These are phyloP conservation scores for Astropecten irregularis DNA, from an alignment of 53 echinoderm and acorn worm genomes.

Conservation along the genomic window DNA sequence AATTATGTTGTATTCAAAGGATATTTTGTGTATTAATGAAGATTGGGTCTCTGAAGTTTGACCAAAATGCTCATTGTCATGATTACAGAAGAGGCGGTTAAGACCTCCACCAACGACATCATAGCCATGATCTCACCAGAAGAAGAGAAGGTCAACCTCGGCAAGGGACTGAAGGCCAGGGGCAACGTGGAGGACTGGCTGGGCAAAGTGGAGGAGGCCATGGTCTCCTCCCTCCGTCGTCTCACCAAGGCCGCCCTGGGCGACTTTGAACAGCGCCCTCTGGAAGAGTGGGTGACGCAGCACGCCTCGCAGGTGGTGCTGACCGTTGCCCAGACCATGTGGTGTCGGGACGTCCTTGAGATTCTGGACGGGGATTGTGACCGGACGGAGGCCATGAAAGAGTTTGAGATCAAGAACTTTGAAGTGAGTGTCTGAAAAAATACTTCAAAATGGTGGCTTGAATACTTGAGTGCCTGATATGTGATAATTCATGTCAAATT, in stretches of 20 bases:
- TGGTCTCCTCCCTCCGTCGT: constrained; percentile 83
- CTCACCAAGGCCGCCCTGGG: constrained; percentile 89
- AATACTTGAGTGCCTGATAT: not conserved
- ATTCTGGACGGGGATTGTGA: constrained; percentile 77
- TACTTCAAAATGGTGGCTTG: no score
- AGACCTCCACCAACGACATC: constrained; percentile 94
- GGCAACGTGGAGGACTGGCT: constrained; percentile 99
- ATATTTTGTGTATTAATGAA: no score
- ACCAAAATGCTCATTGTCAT: no score
- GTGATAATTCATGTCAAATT: no score
- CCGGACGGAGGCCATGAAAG: constrained; percentile 71
- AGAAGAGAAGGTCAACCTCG: constrained; percentile 89
- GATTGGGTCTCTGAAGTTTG: no score
- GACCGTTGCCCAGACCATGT: constrained; percentile 96
- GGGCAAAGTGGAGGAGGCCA: constrained; percentile 92
- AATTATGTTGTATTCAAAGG: no score
- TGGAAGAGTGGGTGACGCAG: constrained; percentile 90
- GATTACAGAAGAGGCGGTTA: constrained; percentile 66
- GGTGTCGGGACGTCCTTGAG: constrained; percentile 89
- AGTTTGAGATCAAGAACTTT: constrained; percentile 87
- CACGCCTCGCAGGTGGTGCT: constrained; percentile 96
- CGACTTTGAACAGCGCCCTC: constrained; percentile 79
- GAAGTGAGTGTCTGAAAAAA: constrained; percentile 61
- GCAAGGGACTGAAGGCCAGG: constrained; percentile 97
- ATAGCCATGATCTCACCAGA: constrained; percentile 94